Conservation (phyloP, 1,140 invertebrate genomes). For the Bombus confusus region DNA sequence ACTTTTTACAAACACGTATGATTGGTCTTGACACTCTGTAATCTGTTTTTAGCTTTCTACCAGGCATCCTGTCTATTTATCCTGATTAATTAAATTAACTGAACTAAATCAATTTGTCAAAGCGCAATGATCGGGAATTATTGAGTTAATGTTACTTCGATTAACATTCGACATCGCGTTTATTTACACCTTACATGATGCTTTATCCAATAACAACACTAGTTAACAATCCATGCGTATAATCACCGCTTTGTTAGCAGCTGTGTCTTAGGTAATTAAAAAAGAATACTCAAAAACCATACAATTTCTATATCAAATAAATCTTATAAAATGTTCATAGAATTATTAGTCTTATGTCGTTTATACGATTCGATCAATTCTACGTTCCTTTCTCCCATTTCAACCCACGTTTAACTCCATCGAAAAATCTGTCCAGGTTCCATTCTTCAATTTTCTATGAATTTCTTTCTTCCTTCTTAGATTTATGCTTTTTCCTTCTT, state of each 20-base stretch:
- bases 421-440: neutral
- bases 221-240: neutral
- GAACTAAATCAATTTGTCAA: neutral
- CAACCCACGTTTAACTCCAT: neutral
- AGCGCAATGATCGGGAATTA: neutral
- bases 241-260: neutral
- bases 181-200: slow-evolving; percentile 13
- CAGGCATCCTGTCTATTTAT: neutral
- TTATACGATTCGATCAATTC: neutral
- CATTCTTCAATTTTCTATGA: neutral
- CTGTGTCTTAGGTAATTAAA: no score
- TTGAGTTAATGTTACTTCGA: neutral
- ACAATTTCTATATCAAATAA: neutral
- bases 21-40: neutral
- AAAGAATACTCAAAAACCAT: neutral
- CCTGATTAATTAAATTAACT: neutral
- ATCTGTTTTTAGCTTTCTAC: neutral
- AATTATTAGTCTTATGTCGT: neutral
- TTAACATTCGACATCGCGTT: neutral
- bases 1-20: no score
- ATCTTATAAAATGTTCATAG: neutral
- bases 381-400: neutral
- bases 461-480: neutral
- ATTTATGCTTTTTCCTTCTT: neutral
- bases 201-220: slow-evolving; percentile 11